phyloP scores from a whole-genome alignment of 2,888 invertebrate species.

The Embidobia sp. region DNA sequence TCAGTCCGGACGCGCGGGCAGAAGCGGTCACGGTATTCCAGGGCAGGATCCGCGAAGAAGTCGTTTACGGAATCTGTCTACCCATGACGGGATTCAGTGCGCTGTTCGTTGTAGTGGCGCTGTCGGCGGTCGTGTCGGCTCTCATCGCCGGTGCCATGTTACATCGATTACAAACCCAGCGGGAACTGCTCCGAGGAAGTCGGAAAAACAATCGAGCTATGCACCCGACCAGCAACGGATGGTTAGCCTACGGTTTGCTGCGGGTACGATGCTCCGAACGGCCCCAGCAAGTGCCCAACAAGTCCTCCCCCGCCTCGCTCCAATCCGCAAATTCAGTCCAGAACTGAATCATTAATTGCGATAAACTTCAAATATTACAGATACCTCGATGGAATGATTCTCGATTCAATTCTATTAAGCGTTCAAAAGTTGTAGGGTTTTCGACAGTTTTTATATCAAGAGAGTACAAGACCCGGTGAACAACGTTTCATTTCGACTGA shows the following conservation, averaged over 20 bases:
- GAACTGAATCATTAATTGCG: slow-evolving; percentile 68
- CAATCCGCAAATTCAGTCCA: slow-evolving; percentile 69
- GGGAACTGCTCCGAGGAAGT: slow-evolving; percentile 83
- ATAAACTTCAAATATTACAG: slow-evolving; percentile 32
- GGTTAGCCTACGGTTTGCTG: slow-evolving; percentile 77
- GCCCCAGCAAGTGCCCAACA: slow-evolving; percentile 64
- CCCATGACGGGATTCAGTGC: slow-evolving; percentile 94
- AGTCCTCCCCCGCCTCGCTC: slow-evolving; percentile 42
- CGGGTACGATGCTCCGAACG: slow-evolving; percentile 75
- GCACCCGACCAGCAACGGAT: slow-evolving; percentile 74
- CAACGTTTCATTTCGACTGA: no score
- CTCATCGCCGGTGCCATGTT: slow-evolving; percentile 91
- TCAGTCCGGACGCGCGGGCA: slow-evolving; percentile 90
- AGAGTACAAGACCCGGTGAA: neutral
- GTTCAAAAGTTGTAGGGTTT: neutral
- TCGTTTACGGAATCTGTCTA: slow-evolving; percentile 95
- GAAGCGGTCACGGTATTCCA: slow-evolving; percentile 94
- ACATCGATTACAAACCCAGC: slow-evolving; percentile 90
- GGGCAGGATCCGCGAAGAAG: slow-evolving; percentile 94
- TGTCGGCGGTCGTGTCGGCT: slow-evolving; percentile 93
- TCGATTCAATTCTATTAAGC: neutral
- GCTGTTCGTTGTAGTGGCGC: slow-evolving; percentile 92
- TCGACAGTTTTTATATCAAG: neutral
- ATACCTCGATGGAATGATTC: slow-evolving; percentile 30
- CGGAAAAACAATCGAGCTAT: slow-evolving; percentile 73